Conservation (phyloP, 2,797 vertebrate genomes). For the Setipinna tenuifilis region DNA sequence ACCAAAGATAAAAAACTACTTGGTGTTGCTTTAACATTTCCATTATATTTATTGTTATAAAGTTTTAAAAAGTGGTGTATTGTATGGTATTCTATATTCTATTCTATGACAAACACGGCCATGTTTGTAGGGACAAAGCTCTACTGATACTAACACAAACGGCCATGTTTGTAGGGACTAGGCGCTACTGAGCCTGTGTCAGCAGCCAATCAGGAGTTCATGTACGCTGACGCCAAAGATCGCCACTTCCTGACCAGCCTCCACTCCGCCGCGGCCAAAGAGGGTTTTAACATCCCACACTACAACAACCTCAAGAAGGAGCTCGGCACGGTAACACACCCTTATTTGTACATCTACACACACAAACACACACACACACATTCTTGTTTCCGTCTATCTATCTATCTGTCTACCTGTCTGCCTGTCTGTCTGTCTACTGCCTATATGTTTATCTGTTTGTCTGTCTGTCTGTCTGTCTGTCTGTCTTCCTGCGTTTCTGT, state of each 20-base stretch:
- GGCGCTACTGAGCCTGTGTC: constrained; percentile 19
- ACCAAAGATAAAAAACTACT: too few species aligned
- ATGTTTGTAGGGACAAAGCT: too few species aligned
- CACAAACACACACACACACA: neutral
- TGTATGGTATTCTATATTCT: too few species aligned
- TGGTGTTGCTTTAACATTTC: too few species aligned
- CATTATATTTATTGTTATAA: too few species aligned
- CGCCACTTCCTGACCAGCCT: constrained; percentile 82
- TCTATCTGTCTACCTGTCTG: neutral
- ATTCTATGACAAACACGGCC: too few species aligned
- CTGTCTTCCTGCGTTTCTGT: neutral
- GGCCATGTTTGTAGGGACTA: neutral
- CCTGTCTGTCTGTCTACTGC: neutral
- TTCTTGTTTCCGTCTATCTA: neutral
- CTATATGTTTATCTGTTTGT: neutral
- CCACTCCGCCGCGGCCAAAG: constrained; percentile 68
- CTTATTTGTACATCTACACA: neutral
- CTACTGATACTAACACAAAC: neutral
- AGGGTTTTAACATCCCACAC: neutral
- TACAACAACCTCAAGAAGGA: constrained; percentile 13
- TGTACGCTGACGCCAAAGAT: constrained; percentile 63
- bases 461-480: too few species aligned
- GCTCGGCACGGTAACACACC: constrained; percentile 58
- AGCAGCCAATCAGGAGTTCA: constrained; percentile 72
- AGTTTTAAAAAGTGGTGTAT: too few species aligned